Percentiles rank a stretch among this genome's conserved stretches.
These are phyloP conservation scores for Nipponia nippon DNA, from an alignment of 2,113 vertebrate species.

Conservation along the genomic window DNA sequence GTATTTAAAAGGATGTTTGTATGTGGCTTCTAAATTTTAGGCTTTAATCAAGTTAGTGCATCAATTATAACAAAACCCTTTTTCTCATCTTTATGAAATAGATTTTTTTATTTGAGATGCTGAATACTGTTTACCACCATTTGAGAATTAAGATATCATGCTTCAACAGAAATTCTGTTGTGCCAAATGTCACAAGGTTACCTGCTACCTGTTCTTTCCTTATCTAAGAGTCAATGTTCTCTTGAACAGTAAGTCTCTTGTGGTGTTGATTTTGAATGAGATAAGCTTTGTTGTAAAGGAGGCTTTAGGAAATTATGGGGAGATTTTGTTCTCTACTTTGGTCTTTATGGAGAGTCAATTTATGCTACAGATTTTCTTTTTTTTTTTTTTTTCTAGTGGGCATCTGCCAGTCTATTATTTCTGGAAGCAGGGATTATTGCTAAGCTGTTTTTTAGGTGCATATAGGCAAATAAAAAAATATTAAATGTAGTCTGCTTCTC, in stretches of 20 bases:
- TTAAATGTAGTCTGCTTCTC: background rate
- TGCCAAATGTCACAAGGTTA: background rate
- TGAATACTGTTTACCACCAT: background rate
- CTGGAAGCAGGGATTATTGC: background rate
- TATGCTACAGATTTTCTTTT: background rate
- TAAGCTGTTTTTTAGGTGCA: background rate
- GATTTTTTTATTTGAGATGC: background rate
- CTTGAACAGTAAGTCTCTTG: background rate
- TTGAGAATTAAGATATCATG: background rate
- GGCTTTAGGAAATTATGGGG: background rate
- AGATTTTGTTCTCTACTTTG: background rate
- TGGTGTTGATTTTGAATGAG: background rate
- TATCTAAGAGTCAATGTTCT: background rate
- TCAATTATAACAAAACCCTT: fast-evolving
- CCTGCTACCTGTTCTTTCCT: background rate
- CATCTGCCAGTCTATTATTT: background rate
- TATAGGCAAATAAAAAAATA: background rate
- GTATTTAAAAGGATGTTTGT: background rate
- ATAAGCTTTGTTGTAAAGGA: background rate
- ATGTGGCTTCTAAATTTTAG: background rate
- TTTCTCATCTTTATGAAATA: background rate
- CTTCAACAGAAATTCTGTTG: background rate
- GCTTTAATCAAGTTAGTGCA: background rate
- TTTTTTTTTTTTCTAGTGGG: background rate
- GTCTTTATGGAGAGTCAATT: background rate